Conservation (phyloP, 2,888 invertebrate species). For the Girardia tigrina region DNA sequence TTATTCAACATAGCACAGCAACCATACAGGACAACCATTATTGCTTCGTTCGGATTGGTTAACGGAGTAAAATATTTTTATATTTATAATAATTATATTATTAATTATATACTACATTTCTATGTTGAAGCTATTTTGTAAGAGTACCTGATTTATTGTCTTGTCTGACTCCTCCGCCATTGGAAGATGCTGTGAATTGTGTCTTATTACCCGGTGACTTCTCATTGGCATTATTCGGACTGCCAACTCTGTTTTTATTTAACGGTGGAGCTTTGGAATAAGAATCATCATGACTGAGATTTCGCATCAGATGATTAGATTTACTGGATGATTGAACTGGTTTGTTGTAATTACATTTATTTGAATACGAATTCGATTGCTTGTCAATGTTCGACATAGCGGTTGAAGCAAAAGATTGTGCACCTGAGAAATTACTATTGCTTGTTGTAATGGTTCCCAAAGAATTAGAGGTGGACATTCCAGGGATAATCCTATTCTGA, state of each 20-base stretch:
- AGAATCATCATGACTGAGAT: not conserved
- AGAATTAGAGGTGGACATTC: not conserved
- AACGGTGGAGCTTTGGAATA: not conserved
- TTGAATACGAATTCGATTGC: not conserved
- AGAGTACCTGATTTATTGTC: too few species aligned
- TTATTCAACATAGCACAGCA: too few species aligned
- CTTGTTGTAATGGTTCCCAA: not conserved
- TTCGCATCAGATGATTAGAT: not conserved
- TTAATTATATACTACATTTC: too few species aligned
- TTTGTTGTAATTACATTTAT: not conserved
- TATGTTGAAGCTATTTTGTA: too few species aligned
- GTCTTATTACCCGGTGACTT: not conserved
- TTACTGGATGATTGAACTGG: not conserved
- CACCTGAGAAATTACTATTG: not conserved
- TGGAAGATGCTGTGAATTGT: not conserved
- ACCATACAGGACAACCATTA: too few species aligned
- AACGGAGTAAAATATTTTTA: too few species aligned
- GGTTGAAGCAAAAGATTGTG: not conserved
- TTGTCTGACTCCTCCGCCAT: not conserved
- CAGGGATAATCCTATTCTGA: not conserved
- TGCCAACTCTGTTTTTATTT: not conserved
- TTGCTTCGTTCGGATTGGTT: too few species aligned
- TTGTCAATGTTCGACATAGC: not conserved
- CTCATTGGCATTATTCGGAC: not conserved
- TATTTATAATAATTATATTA: too few species aligned